Percentiles rank a stretch among this genome's conserved stretches.
Conservation (phyloP, 2,797 vertebrate genomes). For the Anguilla marmorata region DNA sequence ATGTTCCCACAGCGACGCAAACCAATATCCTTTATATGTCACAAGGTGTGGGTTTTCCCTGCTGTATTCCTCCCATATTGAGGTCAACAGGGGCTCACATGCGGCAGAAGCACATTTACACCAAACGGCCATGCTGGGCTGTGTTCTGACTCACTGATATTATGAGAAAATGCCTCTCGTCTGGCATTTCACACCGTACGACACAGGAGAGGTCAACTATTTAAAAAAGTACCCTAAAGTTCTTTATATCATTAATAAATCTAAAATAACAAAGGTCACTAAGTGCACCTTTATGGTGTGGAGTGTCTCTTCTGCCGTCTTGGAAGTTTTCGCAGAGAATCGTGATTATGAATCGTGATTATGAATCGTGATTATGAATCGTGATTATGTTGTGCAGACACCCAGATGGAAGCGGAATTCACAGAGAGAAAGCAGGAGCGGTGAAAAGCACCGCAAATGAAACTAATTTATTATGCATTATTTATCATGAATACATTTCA, state of each 20-base stretch:
- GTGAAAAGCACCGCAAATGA: not conserved
- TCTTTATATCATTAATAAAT: not conserved
- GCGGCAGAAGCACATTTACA: not conserved
- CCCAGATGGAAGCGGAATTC: not conserved
- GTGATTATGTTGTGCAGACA: conserved; percentile 1
- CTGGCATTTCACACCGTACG: not conserved
- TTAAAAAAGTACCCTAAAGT: not conserved
- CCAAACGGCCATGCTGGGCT: not conserved
- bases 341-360: not conserved
- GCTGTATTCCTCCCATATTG: not conserved
- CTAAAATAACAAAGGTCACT: not conserved
- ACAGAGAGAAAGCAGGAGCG: not conserved
- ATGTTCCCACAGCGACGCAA: not conserved
- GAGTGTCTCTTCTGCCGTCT: not conserved
- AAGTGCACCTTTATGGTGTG: not conserved
- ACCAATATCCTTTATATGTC: not conserved
- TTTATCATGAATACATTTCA: conserved; percentile 6
- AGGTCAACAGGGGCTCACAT: not conserved
- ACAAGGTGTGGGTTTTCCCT: not conserved
- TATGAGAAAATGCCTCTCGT: not conserved
- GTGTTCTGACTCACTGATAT: not conserved
- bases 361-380: not conserved
- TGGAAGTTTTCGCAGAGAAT: not conserved
- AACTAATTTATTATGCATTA: not conserved
- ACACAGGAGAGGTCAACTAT: not conserved